Evolutionary conservation across 2,797 vertebrate species (phyloP).

Genomic region (Myiotriccus ornatus): DNA sequence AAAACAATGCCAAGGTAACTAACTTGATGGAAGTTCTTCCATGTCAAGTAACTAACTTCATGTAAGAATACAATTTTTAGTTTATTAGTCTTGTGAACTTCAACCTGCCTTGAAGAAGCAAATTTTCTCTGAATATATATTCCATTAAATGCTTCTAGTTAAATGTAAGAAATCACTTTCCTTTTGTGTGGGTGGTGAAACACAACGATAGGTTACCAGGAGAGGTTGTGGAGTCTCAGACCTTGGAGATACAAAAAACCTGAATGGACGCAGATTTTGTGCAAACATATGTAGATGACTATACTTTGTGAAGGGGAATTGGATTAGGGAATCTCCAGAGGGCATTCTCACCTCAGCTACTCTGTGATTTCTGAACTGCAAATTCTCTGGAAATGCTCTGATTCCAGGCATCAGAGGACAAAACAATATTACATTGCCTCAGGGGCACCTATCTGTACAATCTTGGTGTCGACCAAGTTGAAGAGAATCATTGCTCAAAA

Average conservation of each 20-base stretch:
- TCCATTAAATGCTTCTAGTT: neutral
- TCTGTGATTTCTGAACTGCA: neutral
- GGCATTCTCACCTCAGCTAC: neutral
- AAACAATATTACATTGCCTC: neutral
- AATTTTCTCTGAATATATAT: neutral
- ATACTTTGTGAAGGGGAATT: neutral
- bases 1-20: neutral
- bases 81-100: neutral
- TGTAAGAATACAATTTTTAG: neutral
- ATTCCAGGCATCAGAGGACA: neutral
- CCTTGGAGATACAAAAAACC: neutral
- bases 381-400: neutral
- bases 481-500: neutral
- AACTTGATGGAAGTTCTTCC: neutral
- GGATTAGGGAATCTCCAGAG: neutral
- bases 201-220: neutral
- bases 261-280: neutral
- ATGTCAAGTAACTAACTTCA: neutral
- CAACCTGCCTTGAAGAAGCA: neutral
- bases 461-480: neutral
- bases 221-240: neutral
- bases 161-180: neutral
- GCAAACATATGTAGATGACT: neutral
- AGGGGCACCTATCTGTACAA: neutral
- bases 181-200: neutral